Conservation (phyloP, 30 jellyfish, hydroid and myxozoan species). For the Morbakka virulenta region DNA sequence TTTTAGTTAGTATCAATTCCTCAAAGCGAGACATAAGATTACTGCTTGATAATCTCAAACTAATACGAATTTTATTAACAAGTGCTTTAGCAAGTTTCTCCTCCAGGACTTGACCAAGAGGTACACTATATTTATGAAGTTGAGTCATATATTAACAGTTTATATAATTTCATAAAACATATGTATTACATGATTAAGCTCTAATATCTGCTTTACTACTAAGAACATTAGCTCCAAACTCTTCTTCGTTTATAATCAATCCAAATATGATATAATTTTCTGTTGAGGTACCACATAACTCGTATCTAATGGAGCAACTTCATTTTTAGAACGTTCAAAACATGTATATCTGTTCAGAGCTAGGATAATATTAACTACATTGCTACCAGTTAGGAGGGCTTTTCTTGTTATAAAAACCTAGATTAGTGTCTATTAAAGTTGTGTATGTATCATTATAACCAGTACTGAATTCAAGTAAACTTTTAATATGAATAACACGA, state of each 20-base stretch:
- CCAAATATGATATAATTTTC: constrained; percentile 8
- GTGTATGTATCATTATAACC: background rate
- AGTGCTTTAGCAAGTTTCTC: constrained; percentile 47
- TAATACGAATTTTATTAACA: constrained; percentile 7
- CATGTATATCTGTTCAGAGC: constrained; percentile 9
- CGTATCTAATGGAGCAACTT: constrained; percentile 16
- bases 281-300: constrained; percentile 9
- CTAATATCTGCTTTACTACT: no score
- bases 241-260: constrained; percentile 2
- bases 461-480: background rate
- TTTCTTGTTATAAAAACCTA: constrained; percentile 30
- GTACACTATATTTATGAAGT: constrained; percentile 9
- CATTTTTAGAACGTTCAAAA: constrained; percentile 5
- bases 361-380: no score
- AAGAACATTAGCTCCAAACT: constrained; percentile 9
- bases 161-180: background rate
- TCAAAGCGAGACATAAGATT: constrained; percentile 27
- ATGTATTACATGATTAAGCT: no score
- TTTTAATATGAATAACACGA: no score
- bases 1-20: constrained; percentile 37
- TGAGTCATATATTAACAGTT: constrained; percentile 30
- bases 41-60: no score
- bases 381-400: constrained; percentile 23
- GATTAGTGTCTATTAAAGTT: background rate
- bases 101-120: constrained; percentile 30